Conservation (phyloP, 2,797 vertebrate genomes). For the Miichthys miiuy region DNA sequence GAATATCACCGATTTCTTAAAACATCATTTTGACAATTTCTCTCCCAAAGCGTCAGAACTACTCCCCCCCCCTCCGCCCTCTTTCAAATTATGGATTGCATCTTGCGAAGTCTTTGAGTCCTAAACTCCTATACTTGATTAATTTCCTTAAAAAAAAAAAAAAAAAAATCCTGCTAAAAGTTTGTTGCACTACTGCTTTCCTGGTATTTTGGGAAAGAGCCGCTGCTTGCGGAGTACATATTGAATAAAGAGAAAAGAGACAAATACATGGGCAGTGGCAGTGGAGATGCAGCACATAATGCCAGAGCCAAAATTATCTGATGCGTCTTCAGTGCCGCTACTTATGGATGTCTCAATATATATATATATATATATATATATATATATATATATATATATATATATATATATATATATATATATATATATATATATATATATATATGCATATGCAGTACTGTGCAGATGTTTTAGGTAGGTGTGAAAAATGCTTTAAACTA, state of each 20-base stretch:
- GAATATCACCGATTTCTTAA: not conserved
- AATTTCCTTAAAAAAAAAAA: conserved; percentile 75
- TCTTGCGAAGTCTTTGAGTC: conserved; percentile 62
- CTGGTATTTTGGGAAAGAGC: conserved; percentile 87
- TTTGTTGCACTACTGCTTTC: conserved; percentile 98
- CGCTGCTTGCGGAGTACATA: conserved; percentile 83
- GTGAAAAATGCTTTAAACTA: too few relatives aligned
- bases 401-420: conserved; percentile 56
- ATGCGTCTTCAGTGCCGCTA: conserved; percentile 58
- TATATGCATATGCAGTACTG: conserved; percentile 4
- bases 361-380: conserved; percentile 56
- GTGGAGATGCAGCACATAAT: conserved; percentile 57
- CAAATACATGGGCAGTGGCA: conserved; percentile 46
- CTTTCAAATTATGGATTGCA: conserved; percentile 40
- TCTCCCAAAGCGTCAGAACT: not conserved
- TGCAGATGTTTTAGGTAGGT: too few relatives aligned
- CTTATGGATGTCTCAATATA: conserved; percentile 64
- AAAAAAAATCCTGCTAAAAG: conserved; percentile 83
- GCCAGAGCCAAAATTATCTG: conserved; percentile 66
- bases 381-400: conserved; percentile 62
- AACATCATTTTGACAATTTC: not conserved
- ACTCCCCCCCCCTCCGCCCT: too few relatives aligned
- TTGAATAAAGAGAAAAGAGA: conserved; percentile 66
- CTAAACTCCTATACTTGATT: conserved; percentile 87
- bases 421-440: conserved; percentile 58